These are phyloP conservation scores for Parambassis ranga DNA, from an alignment of 2,797 vertebrate genomes.

Conservation along the genomic window DNA sequence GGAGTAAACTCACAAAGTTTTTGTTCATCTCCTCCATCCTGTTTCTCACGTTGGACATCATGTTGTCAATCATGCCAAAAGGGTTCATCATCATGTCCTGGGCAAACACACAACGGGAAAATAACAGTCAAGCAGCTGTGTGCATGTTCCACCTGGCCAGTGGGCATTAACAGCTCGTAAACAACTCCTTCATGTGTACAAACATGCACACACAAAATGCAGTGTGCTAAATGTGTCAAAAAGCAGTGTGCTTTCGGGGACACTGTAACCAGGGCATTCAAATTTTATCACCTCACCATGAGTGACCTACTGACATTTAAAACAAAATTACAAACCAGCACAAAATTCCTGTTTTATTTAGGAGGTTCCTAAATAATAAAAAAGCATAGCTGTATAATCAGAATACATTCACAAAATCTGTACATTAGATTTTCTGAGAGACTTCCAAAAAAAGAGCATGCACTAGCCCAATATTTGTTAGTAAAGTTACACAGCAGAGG, in stretches of 20 bases:
- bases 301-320: conserved; percentile 6
- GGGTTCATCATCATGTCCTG: conserved; percentile 75
- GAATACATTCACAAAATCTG: neutral
- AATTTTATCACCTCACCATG: conserved; percentile 18
- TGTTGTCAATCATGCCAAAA: conserved; percentile 84
- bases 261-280: neutral
- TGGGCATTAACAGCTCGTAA: conserved; percentile 42
- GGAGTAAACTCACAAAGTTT: conserved; percentile 83
- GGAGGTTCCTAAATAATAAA: neutral
- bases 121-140: neutral
- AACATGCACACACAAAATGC: neutral
- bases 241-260: neutral
- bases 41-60: conserved; percentile 87
- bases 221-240: conserved; percentile 17
- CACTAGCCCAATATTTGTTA: neutral
- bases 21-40: conserved; percentile 84
- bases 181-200: conserved; percentile 10
- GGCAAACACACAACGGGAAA: conserved; percentile 9
- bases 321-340: neutral
- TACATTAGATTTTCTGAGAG: neutral
- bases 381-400: neutral
- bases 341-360: neutral
- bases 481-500: neutral
- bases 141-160: neutral
- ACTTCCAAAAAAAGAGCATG: conserved; percentile 6